Percentiles rank a stretch among this genome's conserved stretches.
Evolutionary conservation across 1,140 invertebrate species (phyloP).

Genomic region (Drosophila rhopaloa): DNA sequence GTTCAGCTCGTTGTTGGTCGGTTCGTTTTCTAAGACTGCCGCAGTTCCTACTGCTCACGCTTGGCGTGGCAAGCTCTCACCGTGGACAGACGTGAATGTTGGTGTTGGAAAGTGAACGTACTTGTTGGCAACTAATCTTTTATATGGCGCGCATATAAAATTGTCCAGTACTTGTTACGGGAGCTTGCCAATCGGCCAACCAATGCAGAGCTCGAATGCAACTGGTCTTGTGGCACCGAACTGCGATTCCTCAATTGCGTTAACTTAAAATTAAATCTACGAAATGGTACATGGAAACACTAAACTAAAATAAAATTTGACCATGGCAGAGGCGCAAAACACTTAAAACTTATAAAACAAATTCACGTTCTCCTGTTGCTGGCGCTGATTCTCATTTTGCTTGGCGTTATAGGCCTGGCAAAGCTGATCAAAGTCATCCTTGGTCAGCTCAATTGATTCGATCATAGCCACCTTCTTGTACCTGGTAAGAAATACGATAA

Average conservation of each 20-base stretch:
- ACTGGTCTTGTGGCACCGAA: not conserved
- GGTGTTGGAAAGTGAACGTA: constrained; percentile 10
- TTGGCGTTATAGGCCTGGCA: constrained; percentile 49
- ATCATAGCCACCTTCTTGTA: constrained; percentile 72
- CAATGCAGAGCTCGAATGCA: not conserved
- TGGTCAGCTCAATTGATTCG: constrained; percentile 51
- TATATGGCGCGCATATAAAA: constrained; percentile 68
- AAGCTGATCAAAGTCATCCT: constrained; percentile 59
- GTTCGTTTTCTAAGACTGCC: constrained; percentile 11
- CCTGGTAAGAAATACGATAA: constrained; percentile 23
- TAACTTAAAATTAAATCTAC: constrained; percentile 45
- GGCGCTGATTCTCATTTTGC: constrained; percentile 27
- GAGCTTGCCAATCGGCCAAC: constrained; percentile 10
- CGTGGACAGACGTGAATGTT: constrained; percentile 24
- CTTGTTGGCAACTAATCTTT: constrained; percentile 45
- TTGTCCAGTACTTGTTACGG: constrained; percentile 48
- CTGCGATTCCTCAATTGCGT: constrained; percentile 1
- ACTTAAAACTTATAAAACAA: constrained; percentile 83
- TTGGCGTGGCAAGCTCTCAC: constrained; percentile 52
- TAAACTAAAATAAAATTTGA: constrained; percentile 71
- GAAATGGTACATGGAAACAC: constrained; percentile 43
- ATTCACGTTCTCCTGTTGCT: constrained; percentile 39
- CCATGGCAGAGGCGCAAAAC: constrained; percentile 64
- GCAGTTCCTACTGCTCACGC: constrained; percentile 37
- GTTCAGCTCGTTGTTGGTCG: not conserved